phyloP scores from a whole-genome alignment of 1,140 invertebrate genomes.

The Centruroides vittatus region DNA sequence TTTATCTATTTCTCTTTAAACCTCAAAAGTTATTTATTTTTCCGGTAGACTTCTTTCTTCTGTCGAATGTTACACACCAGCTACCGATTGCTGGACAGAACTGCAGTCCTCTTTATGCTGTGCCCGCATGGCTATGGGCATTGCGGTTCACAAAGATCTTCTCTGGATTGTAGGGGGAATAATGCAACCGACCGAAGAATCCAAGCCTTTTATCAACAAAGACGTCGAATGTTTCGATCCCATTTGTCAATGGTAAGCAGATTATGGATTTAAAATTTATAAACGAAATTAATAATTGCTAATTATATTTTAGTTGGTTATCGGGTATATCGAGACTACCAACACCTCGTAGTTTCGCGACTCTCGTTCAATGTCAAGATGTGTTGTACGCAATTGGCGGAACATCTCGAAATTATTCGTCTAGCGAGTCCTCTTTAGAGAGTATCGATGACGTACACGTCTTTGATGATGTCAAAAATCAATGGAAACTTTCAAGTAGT shows the following conservation, averaged over 20 bases:
- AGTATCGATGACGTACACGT: too few species aligned
- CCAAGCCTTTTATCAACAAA: background rate
- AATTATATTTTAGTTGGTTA: background rate
- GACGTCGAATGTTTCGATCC: constrained; percentile 4
- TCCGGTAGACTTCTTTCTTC: constrained; percentile 2
- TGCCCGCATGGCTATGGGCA: background rate
- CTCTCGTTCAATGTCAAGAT: background rate
- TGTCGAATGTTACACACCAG: constrained; percentile 4
- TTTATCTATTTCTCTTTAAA: background rate
- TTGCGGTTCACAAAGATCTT: background rate
- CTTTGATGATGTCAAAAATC: too few species aligned
- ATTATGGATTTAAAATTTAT: background rate
- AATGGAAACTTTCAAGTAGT: too few species aligned
- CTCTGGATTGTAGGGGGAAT: constrained; percentile 12
- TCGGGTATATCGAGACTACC: background rate
- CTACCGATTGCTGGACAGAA: background rate
- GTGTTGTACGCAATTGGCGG: constrained; percentile 1
- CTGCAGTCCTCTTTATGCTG: background rate
- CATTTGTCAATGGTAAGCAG: background rate
- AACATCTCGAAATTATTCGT: background rate
- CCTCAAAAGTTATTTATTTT: background rate
- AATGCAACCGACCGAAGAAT: background rate
- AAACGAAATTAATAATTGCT: background rate
- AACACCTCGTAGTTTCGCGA: background rate
- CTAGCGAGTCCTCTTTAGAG: too few species aligned